Conservation (phyloP, 2,113 vertebrate genomes). For the Oncorhynchus kisutch region DNA sequence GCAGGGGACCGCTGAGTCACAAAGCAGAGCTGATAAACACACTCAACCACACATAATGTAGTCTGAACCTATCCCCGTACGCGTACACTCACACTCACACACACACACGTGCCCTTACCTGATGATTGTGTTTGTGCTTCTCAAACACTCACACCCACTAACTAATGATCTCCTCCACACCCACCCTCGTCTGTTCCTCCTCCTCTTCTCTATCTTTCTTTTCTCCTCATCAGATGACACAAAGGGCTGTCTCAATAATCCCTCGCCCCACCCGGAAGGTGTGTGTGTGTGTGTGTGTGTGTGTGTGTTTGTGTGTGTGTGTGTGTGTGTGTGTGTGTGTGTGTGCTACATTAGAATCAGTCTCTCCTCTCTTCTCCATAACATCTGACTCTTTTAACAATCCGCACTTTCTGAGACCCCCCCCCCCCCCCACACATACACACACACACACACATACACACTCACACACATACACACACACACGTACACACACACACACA, state of each 20-base stretch:
- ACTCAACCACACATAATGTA: conserved; percentile 36
- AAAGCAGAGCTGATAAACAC: conserved; percentile 28
- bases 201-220: conserved; percentile 9
- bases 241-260: conserved; percentile 43
- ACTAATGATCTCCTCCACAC: neutral
- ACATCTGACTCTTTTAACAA: too few relatives aligned
- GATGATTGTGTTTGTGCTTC: neutral
- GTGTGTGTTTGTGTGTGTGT: conserved; percentile 12
- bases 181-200: neutral
- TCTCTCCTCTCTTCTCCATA: too few relatives aligned
- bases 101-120: conserved; percentile 4
- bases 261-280: conserved; percentile 37
- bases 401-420: neutral
- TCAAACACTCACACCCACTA: neutral
- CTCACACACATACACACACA: neutral
- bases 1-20: conserved; percentile 54
- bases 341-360: too few relatives aligned
- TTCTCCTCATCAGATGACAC: conserved; percentile 32
- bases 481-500: neutral
- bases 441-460: neutral
- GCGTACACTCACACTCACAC: conserved; percentile 33
- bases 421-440: neutral
- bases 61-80: neutral
- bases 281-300: neutral
- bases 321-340: neutral